A percentile compares a stretch with the other conserved stretches of the same genome.
Conservation (phyloP, 2,113 vertebrate genomes). For the Coturnix japonica region DNA sequence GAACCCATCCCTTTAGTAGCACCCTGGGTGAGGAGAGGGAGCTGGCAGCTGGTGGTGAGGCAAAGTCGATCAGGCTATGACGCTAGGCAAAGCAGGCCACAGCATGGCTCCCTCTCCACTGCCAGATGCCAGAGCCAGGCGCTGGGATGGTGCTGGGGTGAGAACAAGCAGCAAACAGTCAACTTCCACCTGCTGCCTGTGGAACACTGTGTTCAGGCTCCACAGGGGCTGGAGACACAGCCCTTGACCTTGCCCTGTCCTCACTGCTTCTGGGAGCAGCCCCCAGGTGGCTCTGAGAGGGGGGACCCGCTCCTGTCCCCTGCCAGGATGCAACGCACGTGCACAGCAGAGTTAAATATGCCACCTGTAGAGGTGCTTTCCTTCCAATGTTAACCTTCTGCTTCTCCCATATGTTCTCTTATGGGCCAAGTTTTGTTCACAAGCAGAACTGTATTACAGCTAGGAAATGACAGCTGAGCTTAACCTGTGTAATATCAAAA, state of each 20-base stretch:
- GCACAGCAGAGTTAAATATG: slow-evolving; percentile 8
- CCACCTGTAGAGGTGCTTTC: slow-evolving; percentile 32
- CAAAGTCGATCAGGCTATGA: neutral
- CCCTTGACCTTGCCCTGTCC: neutral
- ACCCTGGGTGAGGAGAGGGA: neutral
- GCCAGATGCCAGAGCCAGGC: neutral
- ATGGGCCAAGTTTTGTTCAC: slow-evolving; percentile 7
- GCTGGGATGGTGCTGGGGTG: fast-evolving
- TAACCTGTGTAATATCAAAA: neutral
- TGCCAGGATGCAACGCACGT: fast-evolving
- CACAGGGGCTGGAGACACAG: neutral
- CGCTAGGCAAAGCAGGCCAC: neutral
- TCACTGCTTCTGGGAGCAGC: neutral
- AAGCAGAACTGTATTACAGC: neutral
- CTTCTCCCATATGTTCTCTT: slow-evolving; percentile 49
- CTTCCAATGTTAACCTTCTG: slow-evolving; percentile 14
- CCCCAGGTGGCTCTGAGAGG: neutral
- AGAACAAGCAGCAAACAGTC: neutral
- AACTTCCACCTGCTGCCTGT: neutral
- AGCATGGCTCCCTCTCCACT: neutral
- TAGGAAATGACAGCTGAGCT: slow-evolving; percentile 15
- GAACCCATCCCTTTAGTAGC: neutral
- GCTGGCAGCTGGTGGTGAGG: neutral
- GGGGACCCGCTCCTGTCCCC: neutral
- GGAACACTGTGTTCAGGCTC: neutral